phyloP scores from a whole-genome alignment of 2,797 vertebrate species.

The Chromobotia macracanthus region DNA sequence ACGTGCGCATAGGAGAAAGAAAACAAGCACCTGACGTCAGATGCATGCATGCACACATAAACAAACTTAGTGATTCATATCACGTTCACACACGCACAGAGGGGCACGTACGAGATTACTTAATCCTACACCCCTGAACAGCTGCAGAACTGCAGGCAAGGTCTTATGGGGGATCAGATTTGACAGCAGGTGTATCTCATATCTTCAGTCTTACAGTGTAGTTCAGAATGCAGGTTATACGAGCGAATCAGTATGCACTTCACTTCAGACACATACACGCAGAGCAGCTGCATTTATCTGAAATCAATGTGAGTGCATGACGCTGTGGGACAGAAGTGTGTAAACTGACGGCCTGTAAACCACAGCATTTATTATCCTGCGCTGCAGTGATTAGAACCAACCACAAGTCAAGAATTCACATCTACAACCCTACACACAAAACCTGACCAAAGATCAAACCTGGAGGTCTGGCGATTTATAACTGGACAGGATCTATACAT shows the following conservation, averaged over 20 bases:
- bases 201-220: constrained; percentile 13
- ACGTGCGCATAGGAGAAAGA: neutral
- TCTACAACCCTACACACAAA: neutral
- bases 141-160: neutral
- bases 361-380: constrained; percentile 35
- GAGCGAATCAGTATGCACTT: constrained; percentile 34
- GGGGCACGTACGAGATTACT: neutral
- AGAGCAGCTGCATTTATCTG: constrained; percentile 42
- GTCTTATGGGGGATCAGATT: neutral
- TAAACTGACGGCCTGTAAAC: constrained; percentile 20
- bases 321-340: constrained; percentile 30
- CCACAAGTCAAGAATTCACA: neutral
- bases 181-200: constrained; percentile 20
- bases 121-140: constrained; percentile 5
- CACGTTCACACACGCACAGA: constrained; percentile 3
- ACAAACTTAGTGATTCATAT: neutral
- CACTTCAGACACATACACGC: constrained; percentile 17
- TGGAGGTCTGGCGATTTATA: neutral
- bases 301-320: constrained; percentile 41
- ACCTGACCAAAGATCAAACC: constrained; percentile 10
- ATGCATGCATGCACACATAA: neutral
- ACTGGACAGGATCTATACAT: neutral
- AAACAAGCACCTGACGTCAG: neutral
- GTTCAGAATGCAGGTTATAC: neutral
- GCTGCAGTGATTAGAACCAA: constrained; percentile 34